Evolutionary conservation across 2,113 vertebrate genomes (phyloP), one percentile per base, ranked within the genome.

Genomic region (Phyllostomus discolor): DNA sequence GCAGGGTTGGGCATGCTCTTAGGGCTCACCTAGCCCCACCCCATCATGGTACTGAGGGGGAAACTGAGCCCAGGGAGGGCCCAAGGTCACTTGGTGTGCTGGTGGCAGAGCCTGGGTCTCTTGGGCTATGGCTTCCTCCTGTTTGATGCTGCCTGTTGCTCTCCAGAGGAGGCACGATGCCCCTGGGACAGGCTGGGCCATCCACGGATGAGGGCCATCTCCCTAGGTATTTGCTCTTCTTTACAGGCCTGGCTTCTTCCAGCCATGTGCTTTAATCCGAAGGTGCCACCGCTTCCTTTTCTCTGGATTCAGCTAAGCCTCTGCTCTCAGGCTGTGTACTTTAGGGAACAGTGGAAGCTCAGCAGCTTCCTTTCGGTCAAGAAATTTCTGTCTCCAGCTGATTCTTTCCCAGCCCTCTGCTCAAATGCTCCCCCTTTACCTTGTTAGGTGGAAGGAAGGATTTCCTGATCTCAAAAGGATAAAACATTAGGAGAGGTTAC

Each of bases 381-480:
- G 62, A 85, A 79, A 1, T n/a, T 88, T 86, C 72, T 43, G n/a
- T 85, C 38, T 89, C 67, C 38, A 46, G 69, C 7, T 19, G 52
- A 43, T 17, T 28, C 1, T 94, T 64, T 59, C 69, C 78, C n/a
- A 90, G 4, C 9, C 64, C 19, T 90, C n/a, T 67, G 80, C 35
- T 50, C 22, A 87, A 33, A 76, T 24, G 50, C 1, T 46, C 33
- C 31, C 31, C 10, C 10, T 62, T 50, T 88, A 43, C 70, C 59
- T 69, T 59, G 35, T 52, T 46, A 41, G 72, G 57, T 38, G 54
- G 19, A 69, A 91, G 59, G 38, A 86, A 95, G 20, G 20, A 33
- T 70, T 89, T 95, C 54, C 41, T 94, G 48, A 50, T 86, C 89
- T 85, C 35, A 46, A 88, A 89, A 95, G 62, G 52, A 33, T 31